Percentiles rank a stretch among this genome's conserved stretches.
Conservation (phyloP, 2,888 invertebrate genomes). For the Conops quadrifasciatus region DNA sequence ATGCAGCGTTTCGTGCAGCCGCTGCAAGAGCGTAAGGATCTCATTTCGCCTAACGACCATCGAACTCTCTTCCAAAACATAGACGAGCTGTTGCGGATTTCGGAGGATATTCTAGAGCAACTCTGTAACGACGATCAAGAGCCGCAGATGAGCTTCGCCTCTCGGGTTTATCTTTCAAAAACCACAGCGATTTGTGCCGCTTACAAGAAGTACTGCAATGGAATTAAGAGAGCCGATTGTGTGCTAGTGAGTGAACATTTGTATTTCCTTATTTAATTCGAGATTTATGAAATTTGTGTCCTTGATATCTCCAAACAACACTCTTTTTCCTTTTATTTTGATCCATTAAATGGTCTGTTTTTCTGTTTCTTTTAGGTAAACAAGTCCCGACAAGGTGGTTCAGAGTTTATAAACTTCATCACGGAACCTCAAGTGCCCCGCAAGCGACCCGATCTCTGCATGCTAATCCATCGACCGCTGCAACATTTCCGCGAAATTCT, state of each 20-base stretch:
- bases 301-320: neutral
- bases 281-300: neutral
- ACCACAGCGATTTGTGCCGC: conserved; percentile 78
- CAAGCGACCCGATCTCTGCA: conserved; percentile 83
- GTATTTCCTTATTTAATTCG: neutral
- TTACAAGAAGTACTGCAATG: conserved; percentile 84
- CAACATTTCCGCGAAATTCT: conserved; percentile 79
- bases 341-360: neutral
- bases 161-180: conserved; percentile 77
- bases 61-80: conserved; percentile 84
- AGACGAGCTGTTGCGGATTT: conserved; percentile 79
- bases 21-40: conserved; percentile 77
- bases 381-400: conserved; percentile 77
- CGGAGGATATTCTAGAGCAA: conserved; percentile 83
- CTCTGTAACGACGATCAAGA: conserved; percentile 79
- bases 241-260: conserved; percentile 71
- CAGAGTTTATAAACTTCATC: conserved; percentile 82
- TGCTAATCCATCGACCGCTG: conserved; percentile 83
- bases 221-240: conserved; percentile 85
- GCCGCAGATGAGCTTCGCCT: conserved; percentile 72
- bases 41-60: conserved; percentile 80
- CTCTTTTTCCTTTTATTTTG: neutral
- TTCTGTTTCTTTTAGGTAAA: conserved; percentile 67
- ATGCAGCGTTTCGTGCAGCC: conserved; percentile 81
- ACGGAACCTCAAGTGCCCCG: conserved; percentile 83